Percentiles rank a stretch among this genome's conserved stretches.
Conservation (phyloP, 2,113 vertebrate species). For the Australoheros scitulus region DNA sequence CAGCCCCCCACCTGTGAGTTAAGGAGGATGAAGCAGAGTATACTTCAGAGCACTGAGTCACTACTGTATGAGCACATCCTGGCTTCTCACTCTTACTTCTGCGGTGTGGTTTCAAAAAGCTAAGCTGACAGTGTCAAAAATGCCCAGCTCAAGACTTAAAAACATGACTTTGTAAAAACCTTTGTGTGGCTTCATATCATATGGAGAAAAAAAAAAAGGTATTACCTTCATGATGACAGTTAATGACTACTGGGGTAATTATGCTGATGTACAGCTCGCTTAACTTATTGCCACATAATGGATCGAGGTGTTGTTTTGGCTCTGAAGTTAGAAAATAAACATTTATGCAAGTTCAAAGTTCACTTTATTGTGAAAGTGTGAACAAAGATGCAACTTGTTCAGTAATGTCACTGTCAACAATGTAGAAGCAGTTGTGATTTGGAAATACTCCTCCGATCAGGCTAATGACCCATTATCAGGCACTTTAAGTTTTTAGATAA, state of each 20-base stretch:
- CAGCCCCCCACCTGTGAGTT: fast-evolving
- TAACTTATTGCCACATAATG: background rate
- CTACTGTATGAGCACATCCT: no score
- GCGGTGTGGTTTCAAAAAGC: background rate
- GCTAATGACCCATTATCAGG: slow-evolving; percentile 27
- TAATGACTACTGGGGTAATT: no score
- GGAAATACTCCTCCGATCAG: background rate
- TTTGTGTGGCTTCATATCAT: no score
- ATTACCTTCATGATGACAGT: no score
- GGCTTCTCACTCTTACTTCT: background rate
- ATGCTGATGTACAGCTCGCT: fast-evolving
- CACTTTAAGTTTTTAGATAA: slow-evolving; percentile 35
- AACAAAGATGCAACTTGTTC: slow-evolving; percentile 29
- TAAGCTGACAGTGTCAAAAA: no score
- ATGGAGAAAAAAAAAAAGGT: no score
- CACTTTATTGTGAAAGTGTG: slow-evolving; percentile 49
- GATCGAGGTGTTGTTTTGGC: background rate
- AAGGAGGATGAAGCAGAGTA: background rate
- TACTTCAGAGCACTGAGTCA: fast-evolving
- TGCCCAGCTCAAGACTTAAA: background rate
- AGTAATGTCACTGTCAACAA: background rate
- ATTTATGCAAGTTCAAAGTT: background rate
- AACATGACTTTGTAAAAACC: no score
- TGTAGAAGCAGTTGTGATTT: background rate
- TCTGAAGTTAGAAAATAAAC: background rate